A percentile compares a stretch with the other conserved stretches of the same genome.
Evolutionary conservation across 2,888 invertebrate species (phyloP).

Genomic region (Sminthurinus aureus): DNA sequence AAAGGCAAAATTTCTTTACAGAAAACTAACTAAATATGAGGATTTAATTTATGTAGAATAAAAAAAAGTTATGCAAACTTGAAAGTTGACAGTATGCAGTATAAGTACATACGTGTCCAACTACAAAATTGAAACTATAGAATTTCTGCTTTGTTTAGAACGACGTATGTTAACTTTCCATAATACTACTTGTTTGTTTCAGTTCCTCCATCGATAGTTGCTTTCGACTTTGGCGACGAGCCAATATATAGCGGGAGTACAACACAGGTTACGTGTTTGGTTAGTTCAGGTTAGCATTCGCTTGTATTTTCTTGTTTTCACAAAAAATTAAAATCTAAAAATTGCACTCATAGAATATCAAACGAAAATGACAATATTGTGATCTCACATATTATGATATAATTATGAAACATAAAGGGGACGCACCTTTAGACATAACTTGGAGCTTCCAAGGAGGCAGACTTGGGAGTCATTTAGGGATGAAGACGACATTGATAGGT

Average conservation of each 20-base stretch:
- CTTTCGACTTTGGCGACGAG: conserved; percentile 66
- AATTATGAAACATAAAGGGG: conserved; percentile 48
- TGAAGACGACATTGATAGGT: conserved; percentile 68
- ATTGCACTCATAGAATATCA: neutral
- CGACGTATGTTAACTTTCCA: too few relatives aligned
- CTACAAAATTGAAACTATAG: too few relatives aligned
- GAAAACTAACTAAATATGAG: too few relatives aligned
- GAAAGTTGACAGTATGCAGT: too few relatives aligned
- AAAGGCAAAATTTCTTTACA: too few relatives aligned
- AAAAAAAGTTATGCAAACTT: too few relatives aligned
- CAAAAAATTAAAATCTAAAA: neutral
- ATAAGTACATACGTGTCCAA: too few relatives aligned
- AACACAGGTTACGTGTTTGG: conserved; percentile 54
- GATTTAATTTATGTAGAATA: too few relatives aligned
- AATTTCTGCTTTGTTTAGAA: too few relatives aligned
- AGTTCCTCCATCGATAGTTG: conserved; percentile 72
- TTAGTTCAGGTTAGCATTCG: conserved; percentile 46
- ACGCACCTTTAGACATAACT: conserved; percentile 53
- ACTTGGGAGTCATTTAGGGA: conserved; percentile 62
- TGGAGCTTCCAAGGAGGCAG: conserved; percentile 56
- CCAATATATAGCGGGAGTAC: conserved; percentile 50
- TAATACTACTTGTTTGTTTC: conserved; percentile 58
- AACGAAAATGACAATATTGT: too few relatives aligned
- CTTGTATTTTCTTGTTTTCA: neutral
- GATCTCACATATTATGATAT: too few relatives aligned